Percentiles rank a stretch among this genome's conserved stretches.
Conservation (phyloP, 2,113 vertebrate genomes). For the Gadus chalcogrammus region DNA sequence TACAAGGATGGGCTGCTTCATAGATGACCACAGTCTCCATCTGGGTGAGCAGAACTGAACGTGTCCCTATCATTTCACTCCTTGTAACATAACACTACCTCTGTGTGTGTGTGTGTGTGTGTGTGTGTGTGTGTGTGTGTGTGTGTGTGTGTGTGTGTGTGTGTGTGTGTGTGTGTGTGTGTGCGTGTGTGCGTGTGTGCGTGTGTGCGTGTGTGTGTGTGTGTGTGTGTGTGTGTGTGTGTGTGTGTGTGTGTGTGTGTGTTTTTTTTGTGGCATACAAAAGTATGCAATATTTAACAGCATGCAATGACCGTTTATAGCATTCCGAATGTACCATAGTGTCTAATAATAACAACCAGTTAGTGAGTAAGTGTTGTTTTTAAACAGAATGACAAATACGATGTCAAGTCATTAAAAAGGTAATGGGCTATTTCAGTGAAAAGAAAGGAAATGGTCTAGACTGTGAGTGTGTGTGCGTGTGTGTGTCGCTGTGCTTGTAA, state of each 20-base stretch:
- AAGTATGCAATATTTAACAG: neutral
- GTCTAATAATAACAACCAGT: neutral
- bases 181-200: slow-evolving; percentile 5
- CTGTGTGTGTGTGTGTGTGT: slow-evolving; percentile 10
- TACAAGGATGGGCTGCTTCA: slow-evolving; percentile 37
- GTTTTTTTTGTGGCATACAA: too few species aligned
- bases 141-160: neutral
- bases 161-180: neutral
- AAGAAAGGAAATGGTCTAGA: slow-evolving; percentile 28
- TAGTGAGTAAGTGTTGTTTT: neutral
- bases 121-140: neutral
- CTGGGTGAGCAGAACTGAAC: slow-evolving; percentile 34
- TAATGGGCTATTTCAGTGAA: neutral
- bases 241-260: neutral
- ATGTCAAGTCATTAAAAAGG: slow-evolving; percentile 1
- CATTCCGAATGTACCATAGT: neutral
- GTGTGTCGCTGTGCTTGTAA: neutral
- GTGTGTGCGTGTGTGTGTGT: slow-evolving; percentile 4
- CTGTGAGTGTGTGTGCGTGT: slow-evolving; percentile 4
- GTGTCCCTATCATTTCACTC: slow-evolving; percentile 28
- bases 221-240: slow-evolving; percentile 5
- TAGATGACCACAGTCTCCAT: slow-evolving; percentile 23
- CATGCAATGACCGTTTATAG: neutral
- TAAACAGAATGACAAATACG: slow-evolving; percentile 10
- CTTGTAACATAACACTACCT: slow-evolving; percentile 24